Conservation (phyloP, 2,797 vertebrate species). For the Orestias chungarensis region DNA sequence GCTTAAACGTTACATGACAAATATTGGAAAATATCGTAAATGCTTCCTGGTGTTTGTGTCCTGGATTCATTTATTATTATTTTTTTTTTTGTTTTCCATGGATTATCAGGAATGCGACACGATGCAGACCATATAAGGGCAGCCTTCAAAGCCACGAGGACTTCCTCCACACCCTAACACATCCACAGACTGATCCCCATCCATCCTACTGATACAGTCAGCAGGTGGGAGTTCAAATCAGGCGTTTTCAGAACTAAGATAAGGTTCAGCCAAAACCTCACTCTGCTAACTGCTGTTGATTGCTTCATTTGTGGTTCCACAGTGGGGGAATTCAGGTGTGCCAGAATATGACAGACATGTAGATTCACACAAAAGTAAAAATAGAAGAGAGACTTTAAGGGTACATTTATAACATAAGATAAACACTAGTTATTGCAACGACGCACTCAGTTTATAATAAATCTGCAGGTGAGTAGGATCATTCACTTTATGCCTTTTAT, state of each 20-base stretch:
- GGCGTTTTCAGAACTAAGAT: not conserved
- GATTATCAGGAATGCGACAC: too few relatives aligned
- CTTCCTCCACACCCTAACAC: not conserved
- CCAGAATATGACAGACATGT: not conserved
- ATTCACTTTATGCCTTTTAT: not conserved
- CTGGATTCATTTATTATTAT: not conserved
- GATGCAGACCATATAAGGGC: not conserved
- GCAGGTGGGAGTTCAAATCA: not conserved
- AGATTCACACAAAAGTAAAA: not conserved
- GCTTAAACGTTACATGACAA: not conserved
- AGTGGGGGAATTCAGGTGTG: not conserved
- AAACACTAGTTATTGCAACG: not conserved
- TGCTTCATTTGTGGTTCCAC: not conserved
- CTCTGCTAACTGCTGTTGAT: slow-evolving; percentile 8
- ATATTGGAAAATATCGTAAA: not conserved
- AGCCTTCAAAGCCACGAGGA: not conserved
- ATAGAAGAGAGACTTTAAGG: not conserved
- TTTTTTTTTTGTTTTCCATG: too few relatives aligned
- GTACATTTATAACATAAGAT: not conserved
- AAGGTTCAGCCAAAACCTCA: not conserved
- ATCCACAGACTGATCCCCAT: not conserved
- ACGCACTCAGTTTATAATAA: not conserved
- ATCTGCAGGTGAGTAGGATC: not conserved
- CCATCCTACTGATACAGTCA: too few relatives aligned
- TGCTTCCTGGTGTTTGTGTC: not conserved